Evolutionary conservation across 1,140 invertebrate species (phyloP).

Genomic region (Dendrolimus kikuchii): DNA sequence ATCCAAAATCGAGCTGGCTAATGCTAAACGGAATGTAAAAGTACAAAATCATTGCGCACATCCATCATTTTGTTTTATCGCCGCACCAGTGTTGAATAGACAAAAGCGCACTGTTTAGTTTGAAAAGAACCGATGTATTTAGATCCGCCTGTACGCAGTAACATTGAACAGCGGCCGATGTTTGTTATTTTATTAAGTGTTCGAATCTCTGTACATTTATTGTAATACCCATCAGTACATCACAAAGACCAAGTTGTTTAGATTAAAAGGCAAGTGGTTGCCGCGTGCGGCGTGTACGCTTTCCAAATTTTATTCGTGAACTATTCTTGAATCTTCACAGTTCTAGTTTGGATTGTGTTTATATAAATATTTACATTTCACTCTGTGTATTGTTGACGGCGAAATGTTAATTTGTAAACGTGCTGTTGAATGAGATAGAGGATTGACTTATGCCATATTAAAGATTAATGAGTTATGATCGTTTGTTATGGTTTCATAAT

Average conservation of each 20-base stretch:
- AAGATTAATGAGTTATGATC: neutral
- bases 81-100: slow-evolving; percentile 44
- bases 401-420: slow-evolving; percentile 55
- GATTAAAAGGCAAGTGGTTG: slow-evolving; percentile 15
- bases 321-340: slow-evolving; percentile 31
- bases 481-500: neutral
- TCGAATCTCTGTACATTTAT: slow-evolving; percentile 57
- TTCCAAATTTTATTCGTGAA: slow-evolving; percentile 31
- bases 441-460: slow-evolving; percentile 31
- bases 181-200: slow-evolving; percentile 65
- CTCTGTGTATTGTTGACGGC: slow-evolving; percentile 46
- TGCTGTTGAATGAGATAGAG: slow-evolving; percentile 21
- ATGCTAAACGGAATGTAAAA: neutral
- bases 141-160: slow-evolving; percentile 33
- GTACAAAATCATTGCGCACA: slow-evolving; percentile 24
- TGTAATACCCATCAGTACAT: slow-evolving; percentile 52
- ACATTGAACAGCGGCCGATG: slow-evolving; percentile 51
- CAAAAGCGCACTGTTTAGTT: slow-evolving; percentile 54
- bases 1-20: too few relatives aligned
- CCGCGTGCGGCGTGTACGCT: slow-evolving; percentile 29
- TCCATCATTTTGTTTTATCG: slow-evolving; percentile 27
- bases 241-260: slow-evolving; percentile 53
- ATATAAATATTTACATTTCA: slow-evolving; percentile 57
- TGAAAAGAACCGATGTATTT: slow-evolving; percentile 40
- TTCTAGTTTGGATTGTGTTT: slow-evolving; percentile 35